Base-by-base conservation (phyloP, 1,140 invertebrate species). In the Lysiphlebus fabarum region DNA sequence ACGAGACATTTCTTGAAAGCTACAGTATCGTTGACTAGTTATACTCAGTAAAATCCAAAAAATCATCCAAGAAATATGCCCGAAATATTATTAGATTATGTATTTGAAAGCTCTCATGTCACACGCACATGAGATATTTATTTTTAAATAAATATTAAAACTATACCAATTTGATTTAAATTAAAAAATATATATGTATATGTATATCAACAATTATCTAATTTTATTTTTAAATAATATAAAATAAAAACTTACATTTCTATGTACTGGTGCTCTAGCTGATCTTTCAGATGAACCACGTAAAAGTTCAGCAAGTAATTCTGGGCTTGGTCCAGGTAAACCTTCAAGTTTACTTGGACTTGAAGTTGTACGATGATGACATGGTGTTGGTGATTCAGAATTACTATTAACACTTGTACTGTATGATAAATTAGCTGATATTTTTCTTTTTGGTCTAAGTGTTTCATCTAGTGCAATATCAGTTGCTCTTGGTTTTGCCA, bases 291-390 rank as follows among this genome's bases (percentile, higher is more conserved):
- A 90, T 65, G 87, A 89, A 14, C 88, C 88, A 56, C 86, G 83
- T 11, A 91, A 79, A 42, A 91, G 76, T 69, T 90, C 87, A 10
- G 87, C 87, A 36, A 91, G 74, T 33, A 90, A 73, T 67, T 90
- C 87, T 0, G 83, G 85, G 51, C 85, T 86, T 3, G 86, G 84
- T 65, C 86, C 84, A 14, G 84, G 72, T 38, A 83, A 65, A 65
- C 85, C 83, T 67, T 86, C 86, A 56, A 91, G 78, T 76, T 90
- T 89, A 0, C 87, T 90, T 6, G 90, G 90, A 66, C 88, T 90
- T 4, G 89, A 91, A 4, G 87, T 89, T 2, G 90, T 90, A 66
- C 90, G 74, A 58, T 90, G 88, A 73, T 91, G 90, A 64, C 77
- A 84, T 0, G 77, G 76, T 2, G 73, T 76, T 10, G 76, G 70